Conservation (phyloP, 2,888 invertebrate species). For the Glyphotaelius pellucidus region DNA sequence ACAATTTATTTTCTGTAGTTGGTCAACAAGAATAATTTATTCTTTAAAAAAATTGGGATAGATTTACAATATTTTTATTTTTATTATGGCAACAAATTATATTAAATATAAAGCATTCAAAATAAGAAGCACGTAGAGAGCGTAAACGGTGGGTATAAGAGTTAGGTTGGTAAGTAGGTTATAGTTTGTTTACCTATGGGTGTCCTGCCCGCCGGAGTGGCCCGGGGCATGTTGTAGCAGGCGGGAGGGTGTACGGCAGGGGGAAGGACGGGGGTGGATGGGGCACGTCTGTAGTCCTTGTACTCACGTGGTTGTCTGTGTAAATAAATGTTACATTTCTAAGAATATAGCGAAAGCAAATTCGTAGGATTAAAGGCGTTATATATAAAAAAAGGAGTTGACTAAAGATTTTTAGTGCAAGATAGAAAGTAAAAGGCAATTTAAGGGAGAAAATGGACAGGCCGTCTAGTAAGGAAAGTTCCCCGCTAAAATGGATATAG, state of each 20-base stretch:
- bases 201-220: conserved; percentile 68
- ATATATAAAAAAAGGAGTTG: no score
- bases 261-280: conserved; percentile 71
- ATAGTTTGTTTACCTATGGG: conserved; percentile 48
- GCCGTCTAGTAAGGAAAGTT: no score
- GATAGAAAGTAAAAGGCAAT: no score
- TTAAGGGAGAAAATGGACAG: not conserved
- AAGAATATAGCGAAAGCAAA: not conserved
- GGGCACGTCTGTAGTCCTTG: conserved; percentile 77
- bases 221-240: conserved; percentile 75
- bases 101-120: not conserved
- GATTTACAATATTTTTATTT: not conserved
- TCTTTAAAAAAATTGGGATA: not conserved
- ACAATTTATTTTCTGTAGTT: not conserved
- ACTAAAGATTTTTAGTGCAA: no score
- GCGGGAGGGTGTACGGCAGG: conserved; percentile 75
- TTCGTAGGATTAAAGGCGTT: not conserved
- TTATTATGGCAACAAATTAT: not conserved
- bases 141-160: not conserved
- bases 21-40: not conserved
- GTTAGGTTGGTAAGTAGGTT: not conserved
- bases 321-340: not conserved
- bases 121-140: not conserved
- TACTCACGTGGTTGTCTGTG: conserved; percentile 73
- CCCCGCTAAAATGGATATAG: no score